phyloP scores from a whole-genome alignment of 2,797 vertebrate genomes.

The Gymnothorax reevesii region DNA sequence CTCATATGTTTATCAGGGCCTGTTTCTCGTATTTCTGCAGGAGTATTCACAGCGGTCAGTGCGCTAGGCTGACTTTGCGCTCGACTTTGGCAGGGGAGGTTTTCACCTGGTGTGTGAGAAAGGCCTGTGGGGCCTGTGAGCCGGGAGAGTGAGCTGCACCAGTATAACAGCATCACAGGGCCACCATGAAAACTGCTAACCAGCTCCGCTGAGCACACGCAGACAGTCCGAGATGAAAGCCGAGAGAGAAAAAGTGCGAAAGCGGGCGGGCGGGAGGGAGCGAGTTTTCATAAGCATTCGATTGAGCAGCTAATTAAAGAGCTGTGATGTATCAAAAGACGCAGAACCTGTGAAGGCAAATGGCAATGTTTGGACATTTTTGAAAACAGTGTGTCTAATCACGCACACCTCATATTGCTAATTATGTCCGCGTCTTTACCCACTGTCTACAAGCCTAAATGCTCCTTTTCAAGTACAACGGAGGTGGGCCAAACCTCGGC shows the following conservation, averaged over 20 bases:
- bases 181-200: neutral
- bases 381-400: too few species aligned
- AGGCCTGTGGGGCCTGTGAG: too few species aligned
- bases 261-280: neutral
- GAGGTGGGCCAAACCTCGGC: too few species aligned
- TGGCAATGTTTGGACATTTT: too few species aligned
- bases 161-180: neutral
- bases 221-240: neutral
- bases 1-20: neutral
- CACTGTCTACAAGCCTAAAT: too few species aligned
- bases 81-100: neutral
- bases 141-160: neutral
- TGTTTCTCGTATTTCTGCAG: neutral
- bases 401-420: too few species aligned
- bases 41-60: neutral
- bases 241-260: neutral
- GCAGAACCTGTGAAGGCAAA: too few species aligned
- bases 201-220: neutral
- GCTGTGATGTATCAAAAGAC: neutral
- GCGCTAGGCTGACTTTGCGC: neutral
- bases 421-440: too few species aligned
- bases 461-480: too few species aligned
- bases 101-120: neutral
- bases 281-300: neutral
- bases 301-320: neutral